phyloP scores from a whole-genome alignment of 1,140 invertebrate genomes.

The Drosophila arizonae region DNA sequence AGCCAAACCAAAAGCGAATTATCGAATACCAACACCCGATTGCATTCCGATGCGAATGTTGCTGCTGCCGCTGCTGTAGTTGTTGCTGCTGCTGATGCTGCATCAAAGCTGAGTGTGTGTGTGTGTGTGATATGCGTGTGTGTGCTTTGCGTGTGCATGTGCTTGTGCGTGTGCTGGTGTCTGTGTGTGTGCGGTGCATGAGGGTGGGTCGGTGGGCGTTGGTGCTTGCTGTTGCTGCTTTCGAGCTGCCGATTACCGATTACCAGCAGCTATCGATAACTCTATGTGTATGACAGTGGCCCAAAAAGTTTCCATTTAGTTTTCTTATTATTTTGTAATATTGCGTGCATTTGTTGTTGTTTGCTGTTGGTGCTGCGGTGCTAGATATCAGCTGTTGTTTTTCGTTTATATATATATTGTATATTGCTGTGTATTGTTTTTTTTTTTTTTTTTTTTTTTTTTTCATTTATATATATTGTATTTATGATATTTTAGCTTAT shows the following conservation, averaged over 20 bases:
- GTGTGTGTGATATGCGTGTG: background rate
- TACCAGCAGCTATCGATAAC: conserved; percentile 24
- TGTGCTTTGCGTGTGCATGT: background rate
- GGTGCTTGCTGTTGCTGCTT: conserved; percentile 11
- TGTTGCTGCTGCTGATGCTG: conserved; percentile 37
- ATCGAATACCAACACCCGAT: conserved; percentile 68
- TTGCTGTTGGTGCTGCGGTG: conserved; percentile 70
- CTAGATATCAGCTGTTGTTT: conserved; percentile 67
- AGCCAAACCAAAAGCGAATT: conserved; percentile 46
- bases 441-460: conserved; percentile 27
- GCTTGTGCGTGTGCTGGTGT: background rate
- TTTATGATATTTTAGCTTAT: conserved; percentile 84
- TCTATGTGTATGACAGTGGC: conserved; percentile 25
- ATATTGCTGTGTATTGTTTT: conserved; percentile 53
- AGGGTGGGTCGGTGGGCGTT: conserved; percentile 16
- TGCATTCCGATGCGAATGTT: conserved; percentile 40
- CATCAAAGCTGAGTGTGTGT: conserved; percentile 27
- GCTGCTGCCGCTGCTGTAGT: conserved; percentile 36
- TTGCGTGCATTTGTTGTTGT: conserved; percentile 34
- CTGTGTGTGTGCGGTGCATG: conserved; percentile 15
- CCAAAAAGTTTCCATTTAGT: conserved; percentile 2
- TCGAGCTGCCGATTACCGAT: conserved; percentile 23
- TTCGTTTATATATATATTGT: conserved; percentile 22
- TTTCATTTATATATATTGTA: conserved; percentile 46
- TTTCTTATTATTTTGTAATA: conserved; percentile 11